These are phyloP conservation scores for Picathartes gymnocephalus DNA, from an alignment of 2,113 vertebrate species.

Conservation along the genomic window DNA sequence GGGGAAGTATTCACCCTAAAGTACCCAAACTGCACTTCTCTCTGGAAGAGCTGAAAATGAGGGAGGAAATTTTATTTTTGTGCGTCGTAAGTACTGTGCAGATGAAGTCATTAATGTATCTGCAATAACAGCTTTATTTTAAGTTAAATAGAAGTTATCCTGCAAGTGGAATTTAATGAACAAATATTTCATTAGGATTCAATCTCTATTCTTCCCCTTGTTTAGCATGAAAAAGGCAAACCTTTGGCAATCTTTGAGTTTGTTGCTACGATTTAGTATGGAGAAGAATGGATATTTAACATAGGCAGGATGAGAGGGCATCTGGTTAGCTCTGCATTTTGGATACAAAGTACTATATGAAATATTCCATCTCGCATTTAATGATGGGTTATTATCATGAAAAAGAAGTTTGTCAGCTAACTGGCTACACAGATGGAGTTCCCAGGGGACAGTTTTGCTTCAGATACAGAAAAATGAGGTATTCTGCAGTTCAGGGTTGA, in stretches of 20 bases:
- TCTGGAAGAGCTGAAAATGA: neutral
- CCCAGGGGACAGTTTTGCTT: neutral
- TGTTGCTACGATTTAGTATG: neutral
- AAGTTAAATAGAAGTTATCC: neutral
- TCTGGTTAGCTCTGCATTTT: neutral
- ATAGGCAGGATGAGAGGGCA: neutral
- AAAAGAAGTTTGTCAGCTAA: neutral
- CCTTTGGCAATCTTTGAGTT: neutral
- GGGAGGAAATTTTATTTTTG: neutral
- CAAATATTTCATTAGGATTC: neutral
- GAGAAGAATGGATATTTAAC: neutral
- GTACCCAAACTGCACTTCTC: neutral
- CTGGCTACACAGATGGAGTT: neutral
- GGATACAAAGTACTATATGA: neutral
- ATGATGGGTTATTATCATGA: neutral
- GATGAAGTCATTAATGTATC: neutral
- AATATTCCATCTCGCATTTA: neutral
- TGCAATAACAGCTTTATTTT: neutral
- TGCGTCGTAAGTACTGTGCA: neutral
- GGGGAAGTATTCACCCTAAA: neutral
- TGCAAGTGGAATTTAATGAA: neutral
- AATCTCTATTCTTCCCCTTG: neutral
- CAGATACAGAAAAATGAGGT: neutral
- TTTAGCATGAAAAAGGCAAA: neutral
- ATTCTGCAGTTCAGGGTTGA: neutral